Base-by-base conservation (phyloP, 2,888 invertebrate species). In the Phaedon cochleariae region DNA sequence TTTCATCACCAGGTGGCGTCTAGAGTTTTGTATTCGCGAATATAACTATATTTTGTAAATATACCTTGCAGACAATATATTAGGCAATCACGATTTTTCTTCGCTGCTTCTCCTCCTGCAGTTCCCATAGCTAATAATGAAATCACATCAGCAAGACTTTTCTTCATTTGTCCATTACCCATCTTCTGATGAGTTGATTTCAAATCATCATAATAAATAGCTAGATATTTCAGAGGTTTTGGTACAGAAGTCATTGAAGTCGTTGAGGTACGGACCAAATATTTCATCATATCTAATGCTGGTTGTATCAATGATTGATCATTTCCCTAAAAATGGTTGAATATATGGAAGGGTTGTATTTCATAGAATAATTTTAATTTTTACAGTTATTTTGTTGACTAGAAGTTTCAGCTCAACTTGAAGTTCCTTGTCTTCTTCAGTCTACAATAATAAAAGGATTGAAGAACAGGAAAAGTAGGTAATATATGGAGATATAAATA, bases 171-270 rank as follows among this genome's bases (percentile, higher is more conserved):
- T 12, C 86, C 83, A 76, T 94, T 92, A 9, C 85, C 86, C 76
- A 98, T 92, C 74, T 93, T 94, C 68, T 93, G 92, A 85, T 96
- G 92, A 0, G 95, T 90, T 61, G 89, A 86, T 82, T 97, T 98
- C 83, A 99, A 88, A 2, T 91, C 88, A 41, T 91, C 92, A 83
- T 96, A 99, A 82, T 97, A 96, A 31, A 92, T 92, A 57, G 96
- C 89, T 84, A 99, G 88, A 81, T 98, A 98, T 84, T 99, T 99
- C 64, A 99, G 83, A 0, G 99, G 99, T 83, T 99, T 99, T 0
- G 99, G 99, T 3, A 99, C 99, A 60, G 98, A 97, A 1, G 99
- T 99, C 98, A 99, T 99, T 0, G 98, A 98, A 0, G 98, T 98
- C 0, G 99, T 99, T 0, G 98, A 97, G 1, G 97, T 96, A 65